Evolutionary conservation across 2,888 invertebrate genomes (phyloP).

Genomic region (Agrochola macilenta): DNA sequence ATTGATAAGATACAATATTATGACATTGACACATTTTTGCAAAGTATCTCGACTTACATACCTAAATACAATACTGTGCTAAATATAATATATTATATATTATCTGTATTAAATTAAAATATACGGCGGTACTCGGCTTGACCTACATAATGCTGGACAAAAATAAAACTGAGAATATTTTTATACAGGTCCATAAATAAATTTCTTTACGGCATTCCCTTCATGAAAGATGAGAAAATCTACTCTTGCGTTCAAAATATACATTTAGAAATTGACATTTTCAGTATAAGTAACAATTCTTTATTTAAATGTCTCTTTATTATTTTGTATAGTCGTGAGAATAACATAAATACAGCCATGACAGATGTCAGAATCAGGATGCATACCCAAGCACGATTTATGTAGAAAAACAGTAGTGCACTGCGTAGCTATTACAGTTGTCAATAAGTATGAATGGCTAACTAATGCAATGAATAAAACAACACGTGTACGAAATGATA

Average conservation of each 20-base stretch:
- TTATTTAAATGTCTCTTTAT: neutral
- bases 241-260: constrained; percentile 18
- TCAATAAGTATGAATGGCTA: constrained; percentile 63
- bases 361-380: constrained; percentile 52
- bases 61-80: constrained; percentile 34
- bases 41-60: constrained; percentile 55
- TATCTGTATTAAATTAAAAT: constrained; percentile 63
- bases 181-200: constrained; percentile 60
- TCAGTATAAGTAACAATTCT: neutral
- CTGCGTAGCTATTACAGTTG: constrained; percentile 40
- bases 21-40: constrained; percentile 78
- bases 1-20: constrained; percentile 73
- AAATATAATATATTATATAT: constrained; percentile 28
- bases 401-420: constrained; percentile 58
- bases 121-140: constrained; percentile 48
- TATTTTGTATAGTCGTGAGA: constrained; percentile 37
- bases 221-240: constrained; percentile 40
- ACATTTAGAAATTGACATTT: neutral
- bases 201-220: constrained; percentile 58
- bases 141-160: constrained; percentile 60
- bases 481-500: constrained; percentile 66
- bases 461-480: constrained; percentile 63
- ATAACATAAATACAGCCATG: constrained; percentile 23
- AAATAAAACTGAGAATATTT: constrained; percentile 63
- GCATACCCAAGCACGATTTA: constrained; percentile 52